Conservation (phyloP, 2,113 vertebrate genomes). For the Chrysemys picta region DNA sequence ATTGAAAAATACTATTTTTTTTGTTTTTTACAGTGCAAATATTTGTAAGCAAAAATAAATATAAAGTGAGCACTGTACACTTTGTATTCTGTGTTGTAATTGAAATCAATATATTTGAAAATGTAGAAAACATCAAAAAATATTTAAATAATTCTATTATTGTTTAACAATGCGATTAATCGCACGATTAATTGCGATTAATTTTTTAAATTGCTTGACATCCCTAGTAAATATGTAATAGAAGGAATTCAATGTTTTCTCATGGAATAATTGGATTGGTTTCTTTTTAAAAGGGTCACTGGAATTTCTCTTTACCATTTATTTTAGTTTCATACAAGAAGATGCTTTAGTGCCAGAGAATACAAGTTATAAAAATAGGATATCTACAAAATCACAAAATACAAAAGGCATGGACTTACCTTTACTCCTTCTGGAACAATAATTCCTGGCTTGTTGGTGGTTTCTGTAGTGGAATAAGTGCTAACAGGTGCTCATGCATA, state of each 20-base stretch:
- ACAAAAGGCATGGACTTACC: background rate
- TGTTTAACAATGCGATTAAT: too few relatives aligned
- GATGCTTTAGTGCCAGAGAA: rapidly evolving
- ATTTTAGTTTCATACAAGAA: background rate
- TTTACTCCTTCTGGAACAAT: background rate
- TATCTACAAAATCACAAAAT: background rate
- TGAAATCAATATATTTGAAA: too few relatives aligned
- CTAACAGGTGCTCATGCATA: background rate
- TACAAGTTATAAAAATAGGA: background rate
- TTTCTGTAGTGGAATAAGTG: background rate
- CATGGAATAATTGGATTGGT: background rate
- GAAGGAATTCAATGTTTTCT: background rate
- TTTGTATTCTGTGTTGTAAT: too few relatives aligned
- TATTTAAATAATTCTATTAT: too few relatives aligned
- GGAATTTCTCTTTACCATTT: background rate
- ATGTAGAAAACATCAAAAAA: too few relatives aligned
- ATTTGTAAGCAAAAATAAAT: too few relatives aligned
- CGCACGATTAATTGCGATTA: too few relatives aligned
- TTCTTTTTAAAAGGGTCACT: background rate
- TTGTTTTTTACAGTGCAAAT: too few relatives aligned
- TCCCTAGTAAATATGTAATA: background rate
- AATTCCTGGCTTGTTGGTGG: background rate
- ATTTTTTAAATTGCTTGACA: too few relatives aligned
- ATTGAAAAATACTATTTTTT: too few relatives aligned
- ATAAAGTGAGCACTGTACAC: too few relatives aligned